Base-by-base conservation (phyloP, 2,113 vertebrate species). In the Phoxinus phoxinus region DNA sequence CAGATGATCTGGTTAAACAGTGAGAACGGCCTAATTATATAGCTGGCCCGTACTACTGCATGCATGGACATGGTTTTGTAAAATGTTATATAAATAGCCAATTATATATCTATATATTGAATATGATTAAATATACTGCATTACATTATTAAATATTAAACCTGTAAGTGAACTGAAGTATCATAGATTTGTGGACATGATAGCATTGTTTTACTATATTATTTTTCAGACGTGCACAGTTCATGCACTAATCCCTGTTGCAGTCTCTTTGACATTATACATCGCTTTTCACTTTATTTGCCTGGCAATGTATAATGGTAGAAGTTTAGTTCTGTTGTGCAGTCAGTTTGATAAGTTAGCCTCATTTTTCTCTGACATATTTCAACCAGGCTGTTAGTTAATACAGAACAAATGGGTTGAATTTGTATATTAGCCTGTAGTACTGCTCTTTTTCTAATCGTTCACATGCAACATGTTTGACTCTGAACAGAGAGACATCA, bases 1-100 rank as follows among this genome's bases (percentile, higher is more conserved):
- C 79, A 82, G 80, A 69, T 82, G 44, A 82, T 48, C 80, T 82
- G 80, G 80, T 82, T 69, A 51, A 51, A 30, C 79, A 7, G 8
- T 13, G 19, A 79, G 35, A 80, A 25, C 10, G 8, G 63, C 46
- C 17, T 76, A 53, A 76, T 77, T 56, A 23, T 48, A 30, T n/a
- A 32, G 73, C n/a, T 51, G 7, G 4, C 17, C 32, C n/a, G n/a
- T n/a, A n/a, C n/a, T n/a, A n/a, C n/a, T n/a, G n/a, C n/a, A n/a
- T n/a, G n/a, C n/a, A n/a, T n/a, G n/a, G n/a, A n/a, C 19, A 30
- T 63, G 63, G 1, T 65, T 32, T 27, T 9, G 15, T 11, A 35
- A 19, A 4, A 21, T 23, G 67, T 37, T 35, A 35, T 35, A 35
- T 35, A 35, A n/a, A n/a, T n/a, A n/a, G n/a, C n/a, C n/a, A n/a